Evolutionary conservation across 2,888 invertebrate genomes (phyloP), one percentile per base, ranked within the genome.

Genomic region (Oxyteleia sp.): DNA sequence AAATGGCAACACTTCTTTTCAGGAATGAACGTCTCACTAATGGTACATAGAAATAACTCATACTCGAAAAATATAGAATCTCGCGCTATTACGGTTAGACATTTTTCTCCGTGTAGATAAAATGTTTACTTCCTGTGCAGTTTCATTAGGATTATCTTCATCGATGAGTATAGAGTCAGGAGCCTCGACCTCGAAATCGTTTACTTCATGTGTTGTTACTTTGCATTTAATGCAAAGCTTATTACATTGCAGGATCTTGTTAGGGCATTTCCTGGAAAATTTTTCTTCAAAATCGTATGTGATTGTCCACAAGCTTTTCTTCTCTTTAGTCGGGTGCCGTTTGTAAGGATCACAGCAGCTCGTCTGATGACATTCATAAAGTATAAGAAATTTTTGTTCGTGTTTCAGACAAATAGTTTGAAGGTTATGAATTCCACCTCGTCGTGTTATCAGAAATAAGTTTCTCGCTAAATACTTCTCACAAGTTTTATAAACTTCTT

Each of bases 211-310:
- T 32, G 18, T 49, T 15, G 35, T 45, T 63, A 63, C 10, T 41
- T 64, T 64, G 49, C 64, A 64, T 47, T 64, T 49, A 64, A 64
- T 13, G 10, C 32, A 64, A 11, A 64, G 13, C 20, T 64, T 64
- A 64, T 64, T 64, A 64, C 47, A 47, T 64, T 35, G 32, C 8
- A 61, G 61, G 29, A 61, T 45, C 45, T 45, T 45, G 61, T 16
- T 61, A 61, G 11, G 20, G 38, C 11, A 59, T 43, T 41, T 61
- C 43, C 26, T 61, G 23, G 13, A 43, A 43, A 43, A 61, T 11
- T 23, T 2, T 23, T 8, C 2, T 26, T 68, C 68, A 29, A 55
- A 55, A 43, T 38, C 29, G n/a, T 55, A 2, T 16, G 55, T 53
- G 43, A 68, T 68, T 11, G 43, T 53, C 68, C 68, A 68, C 55